phyloP scores from a whole-genome alignment of 2,888 invertebrate genomes.

The Drosophila hamatofila region DNA sequence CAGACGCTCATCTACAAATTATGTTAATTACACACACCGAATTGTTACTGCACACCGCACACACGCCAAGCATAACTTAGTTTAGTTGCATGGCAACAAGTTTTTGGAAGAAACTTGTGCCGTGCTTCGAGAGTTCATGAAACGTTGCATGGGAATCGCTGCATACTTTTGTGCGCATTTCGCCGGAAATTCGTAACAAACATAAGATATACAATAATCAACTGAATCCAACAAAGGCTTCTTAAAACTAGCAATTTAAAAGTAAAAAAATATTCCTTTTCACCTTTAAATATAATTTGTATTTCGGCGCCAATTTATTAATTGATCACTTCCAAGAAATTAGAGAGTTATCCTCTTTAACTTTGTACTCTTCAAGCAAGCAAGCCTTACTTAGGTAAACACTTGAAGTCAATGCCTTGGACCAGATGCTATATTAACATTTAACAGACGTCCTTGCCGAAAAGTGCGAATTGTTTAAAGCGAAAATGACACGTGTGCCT shows the following conservation, averaged over 20 bases:
- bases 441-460: slow-evolving; percentile 24
- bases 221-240: too few relatives aligned
- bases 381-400: not conserved
- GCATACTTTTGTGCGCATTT: slow-evolving; percentile 35
- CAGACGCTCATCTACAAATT: slow-evolving; percentile 33
- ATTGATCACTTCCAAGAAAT: not conserved
- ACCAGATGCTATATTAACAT: slow-evolving; percentile 27
- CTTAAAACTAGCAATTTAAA: too few relatives aligned
- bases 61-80: slow-evolving; percentile 1
- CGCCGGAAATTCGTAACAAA: too few relatives aligned
- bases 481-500: slow-evolving; percentile 11
- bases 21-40: slow-evolving; percentile 46
- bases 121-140: not conserved
- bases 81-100: slow-evolving; percentile 36
- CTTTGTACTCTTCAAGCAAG: not conserved
- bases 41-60: slow-evolving; percentile 30
- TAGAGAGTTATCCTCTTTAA: not conserved
- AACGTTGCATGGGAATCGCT: slow-evolving; percentile 2
- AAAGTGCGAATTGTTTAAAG: slow-evolving; percentile 23
- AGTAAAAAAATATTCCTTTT: too few relatives aligned
- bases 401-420: not conserved
- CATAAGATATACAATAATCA: too few relatives aligned
- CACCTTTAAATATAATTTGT: not conserved
- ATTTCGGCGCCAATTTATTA: not conserved
- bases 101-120: slow-evolving; percentile 14